Evolutionary conservation across 2,888 invertebrate species (phyloP).

Genomic region (Lasioglossum leucozonium): DNA sequence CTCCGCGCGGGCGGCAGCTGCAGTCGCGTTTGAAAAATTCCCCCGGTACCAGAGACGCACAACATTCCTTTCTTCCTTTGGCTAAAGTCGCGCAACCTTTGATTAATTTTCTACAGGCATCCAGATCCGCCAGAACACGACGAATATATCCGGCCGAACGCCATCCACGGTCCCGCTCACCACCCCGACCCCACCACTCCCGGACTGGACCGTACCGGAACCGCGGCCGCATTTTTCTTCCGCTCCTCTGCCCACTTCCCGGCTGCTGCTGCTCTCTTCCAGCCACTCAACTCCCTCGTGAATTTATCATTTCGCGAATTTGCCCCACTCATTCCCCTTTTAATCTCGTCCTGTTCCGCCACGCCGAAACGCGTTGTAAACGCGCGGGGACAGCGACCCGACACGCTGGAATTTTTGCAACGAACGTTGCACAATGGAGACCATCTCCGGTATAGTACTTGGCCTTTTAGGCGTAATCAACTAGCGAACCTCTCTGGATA

Average conservation of each 20-base stretch:
- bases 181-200: no score
- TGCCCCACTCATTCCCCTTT: constrained; percentile 17
- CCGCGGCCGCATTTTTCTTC: constrained; percentile 52
- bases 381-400: constrained; percentile 18
- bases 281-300: constrained; percentile 47
- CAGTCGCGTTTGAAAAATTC: constrained; percentile 38
- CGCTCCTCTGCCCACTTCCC: constrained; percentile 29
- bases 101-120: constrained; percentile 57
- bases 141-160: constrained; percentile 38
- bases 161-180: not conserved
- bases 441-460: not conserved
- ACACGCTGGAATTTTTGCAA: not conserved
- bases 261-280: constrained; percentile 28
- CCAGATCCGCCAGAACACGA: constrained; percentile 46
- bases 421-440: not conserved
- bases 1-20: not conserved
- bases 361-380: not conserved
- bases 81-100: constrained; percentile 45
- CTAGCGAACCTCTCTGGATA: not conserved
- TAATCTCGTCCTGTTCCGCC: constrained; percentile 21
- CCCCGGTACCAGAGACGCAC: constrained; percentile 4
- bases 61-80: constrained; percentile 50
- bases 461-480: not conserved
- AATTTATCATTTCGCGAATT: constrained; percentile 58
- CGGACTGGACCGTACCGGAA: not conserved